Base-by-base conservation (phyloP, 2,888 invertebrate species). In the Dryadula phaetusa region DNA sequence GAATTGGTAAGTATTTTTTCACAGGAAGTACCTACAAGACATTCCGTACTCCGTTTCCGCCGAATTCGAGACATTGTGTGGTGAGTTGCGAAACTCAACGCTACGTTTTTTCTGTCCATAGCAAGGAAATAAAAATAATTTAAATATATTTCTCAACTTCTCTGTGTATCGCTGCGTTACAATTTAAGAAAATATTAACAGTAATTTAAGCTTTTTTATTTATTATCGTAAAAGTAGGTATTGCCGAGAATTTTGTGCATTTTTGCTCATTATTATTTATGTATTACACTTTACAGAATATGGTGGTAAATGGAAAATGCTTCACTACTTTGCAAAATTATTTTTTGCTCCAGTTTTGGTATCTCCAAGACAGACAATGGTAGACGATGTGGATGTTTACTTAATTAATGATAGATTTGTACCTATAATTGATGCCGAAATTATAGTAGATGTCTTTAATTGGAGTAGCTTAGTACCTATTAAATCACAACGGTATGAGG, bases 241-340 rank as follows among this genome's bases (percentile, higher is more conserved):
- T 28, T 16, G 2, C n/a, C 4, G 16, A 2, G 12, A 37, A 37
- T 6, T 0, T 12, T 37, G 2, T 37, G 12, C 1, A 37, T 37
- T 37, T 37, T 12, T 12, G 37, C 37, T 3, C 37, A 6, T 37
- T 37, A 12, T 12, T 12, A 37, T 12, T 12, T 8, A 37, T 12
- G 12, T 3, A 37, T 37, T 37, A 12, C n/a, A n/a, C n/a, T 32
- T 61, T 65, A 10, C 88, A 96, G 97, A 97, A 85, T 95, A 94
- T 78, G 94, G 94, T 40, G 96, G 96, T 10, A 93, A 94, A 75
- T 97, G 97, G 97, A 98, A 98, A 86, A 95, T 97, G 94, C 88
- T 98, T 1, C 99, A 99, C 79, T 98, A 99, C 85, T 98, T 95
- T 85, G 97, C 97, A 0, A 94, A 94, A 74, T 94, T 96, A 1